Evolutionary conservation across 2,888 invertebrate genomes (phyloP).

Genomic region (Cryptophagus acutangulus): DNA sequence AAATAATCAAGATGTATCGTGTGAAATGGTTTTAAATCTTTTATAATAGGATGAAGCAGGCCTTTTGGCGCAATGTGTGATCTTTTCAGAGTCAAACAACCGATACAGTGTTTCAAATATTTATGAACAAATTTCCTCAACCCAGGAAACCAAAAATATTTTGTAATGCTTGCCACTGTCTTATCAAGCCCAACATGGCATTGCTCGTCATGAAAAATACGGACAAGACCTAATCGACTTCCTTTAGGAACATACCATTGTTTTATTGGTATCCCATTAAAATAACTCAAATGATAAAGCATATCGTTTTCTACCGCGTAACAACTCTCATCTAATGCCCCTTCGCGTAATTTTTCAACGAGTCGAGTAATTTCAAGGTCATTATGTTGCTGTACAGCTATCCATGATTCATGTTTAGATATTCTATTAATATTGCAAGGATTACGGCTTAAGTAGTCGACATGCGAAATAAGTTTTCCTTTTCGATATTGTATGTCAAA

Average conservation of each 20-base stretch:
- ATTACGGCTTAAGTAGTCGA: slow-evolving; percentile 15
- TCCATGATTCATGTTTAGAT: no score
- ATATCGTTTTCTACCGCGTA: no score
- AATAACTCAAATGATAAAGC: no score
- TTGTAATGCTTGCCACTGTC: slow-evolving; percentile 22
- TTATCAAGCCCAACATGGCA: slow-evolving; percentile 28
- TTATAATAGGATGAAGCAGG: slow-evolving; percentile 41
- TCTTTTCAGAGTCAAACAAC: slow-evolving; percentile 6
- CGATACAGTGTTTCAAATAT: slow-evolving; percentile 27
- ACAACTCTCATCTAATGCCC: no score
- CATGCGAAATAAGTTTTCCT: slow-evolving; percentile 10
- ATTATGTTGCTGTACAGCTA: no score
- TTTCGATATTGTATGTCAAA: slow-evolving; percentile 13
- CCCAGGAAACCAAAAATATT: slow-evolving; percentile 31
- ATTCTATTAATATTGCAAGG: no score
- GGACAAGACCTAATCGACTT: slow-evolving; percentile 23
- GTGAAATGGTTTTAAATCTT: slow-evolving; percentile 38
- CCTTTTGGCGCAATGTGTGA: slow-evolving; percentile 5
- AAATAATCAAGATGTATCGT: slow-evolving; percentile 43
- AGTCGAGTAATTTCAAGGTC: no score
- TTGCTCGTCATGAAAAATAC: no score
- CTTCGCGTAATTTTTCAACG: no score
- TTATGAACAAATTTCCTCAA: slow-evolving; percentile 24
- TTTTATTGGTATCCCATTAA: no score
- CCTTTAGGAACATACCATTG: no score